A percentile compares a stretch with the other conserved stretches of the same genome.
phyloP scores from a whole-genome alignment of 2,797 vertebrate genomes.

The Microcaecilia unicolor region DNA sequence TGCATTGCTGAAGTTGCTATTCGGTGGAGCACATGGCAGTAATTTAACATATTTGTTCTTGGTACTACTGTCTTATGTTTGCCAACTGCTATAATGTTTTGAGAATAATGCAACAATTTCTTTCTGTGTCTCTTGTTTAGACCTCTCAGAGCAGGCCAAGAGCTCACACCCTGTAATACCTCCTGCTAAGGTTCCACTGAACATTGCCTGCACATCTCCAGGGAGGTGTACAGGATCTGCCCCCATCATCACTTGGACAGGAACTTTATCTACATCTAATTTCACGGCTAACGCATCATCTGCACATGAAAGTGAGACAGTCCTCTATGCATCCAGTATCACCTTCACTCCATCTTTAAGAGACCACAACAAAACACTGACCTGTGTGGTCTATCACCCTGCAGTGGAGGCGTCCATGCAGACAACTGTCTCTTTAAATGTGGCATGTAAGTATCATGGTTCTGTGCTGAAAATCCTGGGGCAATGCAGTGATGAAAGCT shows the following conservation, averaged over 20 bases:
- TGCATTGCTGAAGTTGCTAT: too few species aligned
- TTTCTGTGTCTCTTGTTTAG: background rate
- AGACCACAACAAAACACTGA: background rate
- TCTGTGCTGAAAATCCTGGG: too few species aligned
- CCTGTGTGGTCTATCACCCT: background rate
- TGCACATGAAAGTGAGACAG: rapidly evolving
- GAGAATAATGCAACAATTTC: background rate
- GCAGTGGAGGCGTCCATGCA: rapidly evolving
- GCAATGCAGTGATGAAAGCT: too few species aligned
- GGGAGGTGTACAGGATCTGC: background rate
- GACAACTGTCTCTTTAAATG: rapidly evolving
- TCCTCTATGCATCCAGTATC: background rate
- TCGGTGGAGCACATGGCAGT: too few species aligned
- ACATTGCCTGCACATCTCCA: background rate
- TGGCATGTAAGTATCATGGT: conserved; percentile 15
- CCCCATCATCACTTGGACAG: conserved; percentile 9
- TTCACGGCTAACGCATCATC: rapidly evolving
- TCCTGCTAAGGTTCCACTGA: background rate
- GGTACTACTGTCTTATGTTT: too few species aligned
- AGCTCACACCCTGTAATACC: conserved; percentile 6
- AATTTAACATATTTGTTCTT: too few species aligned
- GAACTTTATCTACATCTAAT: rapidly evolving
- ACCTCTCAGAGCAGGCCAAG: conserved; percentile 1
- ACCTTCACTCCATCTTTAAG: background rate
- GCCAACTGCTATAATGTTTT: background rate